These are phyloP conservation scores for Dione vanillae DNA, from an alignment of 2,888 invertebrate species.

Conservation along the genomic window DNA sequence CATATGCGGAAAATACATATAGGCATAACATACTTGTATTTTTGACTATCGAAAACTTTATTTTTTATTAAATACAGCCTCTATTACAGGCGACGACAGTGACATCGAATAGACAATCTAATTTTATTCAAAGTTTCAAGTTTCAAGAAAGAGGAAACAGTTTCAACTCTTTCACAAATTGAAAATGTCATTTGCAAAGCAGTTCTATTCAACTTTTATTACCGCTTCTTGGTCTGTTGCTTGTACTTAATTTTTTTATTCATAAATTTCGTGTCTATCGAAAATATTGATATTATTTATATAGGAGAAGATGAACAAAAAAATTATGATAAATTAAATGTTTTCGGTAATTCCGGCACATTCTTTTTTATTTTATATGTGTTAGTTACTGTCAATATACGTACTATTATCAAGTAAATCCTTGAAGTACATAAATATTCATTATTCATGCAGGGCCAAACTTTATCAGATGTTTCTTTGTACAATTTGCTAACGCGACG, in stretches of 20 bases:
- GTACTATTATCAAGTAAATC: too few species aligned
- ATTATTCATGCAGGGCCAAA: too few species aligned
- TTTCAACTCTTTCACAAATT: slow-evolving; percentile 38
- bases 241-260: slow-evolving; percentile 9
- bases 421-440: too few species aligned
- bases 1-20: not conserved
- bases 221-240: slow-evolving; percentile 16
- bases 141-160: slow-evolving; percentile 26
- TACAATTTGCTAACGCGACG: too few species aligned
- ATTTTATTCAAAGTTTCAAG: slow-evolving; percentile 38
- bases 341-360: too few species aligned
- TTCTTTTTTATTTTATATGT: too few species aligned
- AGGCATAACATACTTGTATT: not conserved
- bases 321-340: too few species aligned
- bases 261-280: not conserved
- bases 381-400: too few species aligned
- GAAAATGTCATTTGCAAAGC: slow-evolving; percentile 37
- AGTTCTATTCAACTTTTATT: slow-evolving; percentile 31
- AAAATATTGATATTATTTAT: not conserved
- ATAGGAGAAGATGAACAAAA: not conserved
- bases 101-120: slow-evolving; percentile 33
- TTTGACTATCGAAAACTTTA: not conserved
- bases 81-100: slow-evolving; percentile 23
- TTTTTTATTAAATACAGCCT: slow-evolving; percentile 1
- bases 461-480: too few species aligned